A percentile compares a stretch with the other conserved stretches of the same genome.
phyloP scores from a whole-genome alignment of 1,140 invertebrate genomes.

The Maconellicoccus hirsutus region DNA sequence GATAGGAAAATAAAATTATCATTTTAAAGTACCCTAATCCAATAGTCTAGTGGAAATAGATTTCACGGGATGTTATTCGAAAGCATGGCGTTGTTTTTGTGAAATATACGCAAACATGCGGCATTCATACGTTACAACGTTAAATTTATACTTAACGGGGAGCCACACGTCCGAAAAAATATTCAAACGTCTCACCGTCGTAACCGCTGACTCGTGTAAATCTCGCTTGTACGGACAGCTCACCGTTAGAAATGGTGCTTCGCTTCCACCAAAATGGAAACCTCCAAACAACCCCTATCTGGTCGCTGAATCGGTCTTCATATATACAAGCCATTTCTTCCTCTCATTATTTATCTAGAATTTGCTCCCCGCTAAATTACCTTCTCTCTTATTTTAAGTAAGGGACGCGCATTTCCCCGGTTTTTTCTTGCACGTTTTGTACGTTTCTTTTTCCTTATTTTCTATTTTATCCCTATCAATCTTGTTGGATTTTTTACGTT shows the following conservation, averaged over 20 bases:
- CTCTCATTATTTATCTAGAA: constrained; percentile 18
- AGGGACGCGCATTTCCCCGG: not conserved
- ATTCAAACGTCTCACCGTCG: not conserved
- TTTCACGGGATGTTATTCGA: too few species aligned
- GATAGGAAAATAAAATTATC: too few species aligned
- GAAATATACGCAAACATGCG: not conserved
- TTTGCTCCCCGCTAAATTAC: constrained; percentile 10
- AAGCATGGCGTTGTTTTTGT: not conserved
- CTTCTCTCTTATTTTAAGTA: not conserved
- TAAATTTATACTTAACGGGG: not conserved
- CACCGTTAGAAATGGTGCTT: not conserved
- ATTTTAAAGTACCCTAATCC: too few species aligned
- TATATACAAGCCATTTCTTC: constrained; percentile 1
- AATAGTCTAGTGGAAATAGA: too few species aligned
- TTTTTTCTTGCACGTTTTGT: not conserved
- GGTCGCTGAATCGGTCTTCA: not conserved
- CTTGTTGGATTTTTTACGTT: constrained; percentile 16
- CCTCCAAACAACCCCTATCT: constrained; percentile 17
- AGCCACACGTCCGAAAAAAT: not conserved
- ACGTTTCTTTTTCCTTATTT: not conserved
- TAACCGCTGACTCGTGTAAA: constrained; percentile 2
- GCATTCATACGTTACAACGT: not conserved
- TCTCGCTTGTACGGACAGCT: not conserved
- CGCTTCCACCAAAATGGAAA: constrained; percentile 11
- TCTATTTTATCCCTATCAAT: not conserved